Base-by-base conservation (phyloP, 2,113 vertebrate genomes). In the Ptychochromis oligacanthus region DNA sequence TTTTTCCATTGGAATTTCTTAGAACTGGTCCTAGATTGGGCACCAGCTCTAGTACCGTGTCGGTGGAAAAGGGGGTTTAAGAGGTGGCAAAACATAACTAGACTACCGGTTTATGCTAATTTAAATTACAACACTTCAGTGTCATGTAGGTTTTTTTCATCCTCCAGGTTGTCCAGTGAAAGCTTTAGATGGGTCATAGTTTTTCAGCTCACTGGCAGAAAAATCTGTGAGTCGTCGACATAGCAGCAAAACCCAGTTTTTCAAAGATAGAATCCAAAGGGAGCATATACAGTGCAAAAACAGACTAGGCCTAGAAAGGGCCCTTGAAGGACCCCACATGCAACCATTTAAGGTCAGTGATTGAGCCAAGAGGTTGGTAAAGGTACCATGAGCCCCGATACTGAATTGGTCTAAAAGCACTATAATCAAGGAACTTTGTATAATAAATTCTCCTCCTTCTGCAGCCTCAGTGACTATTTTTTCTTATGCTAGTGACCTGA, bases 211-310 rank as follows among this genome's bases (percentile, higher is more conserved):
- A 40, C 36, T 22, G 36, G 6, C n/a, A 12, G 60, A 62, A 38
- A 38, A 62, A 38, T 38, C 6, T 31, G 6, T 14, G 62, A 67
- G 62, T 46, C 4, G 1, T 46, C 38, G 17, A 38, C 64, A 11
- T 0, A 67, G 40, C 64, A 26, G 14, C 43, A 46, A 46, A 14
- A 13, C 4, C 12, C 9, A 13, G 40, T 43, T 43, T 43, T 43
- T 14, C 4, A 43, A 43, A 14, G 40, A 43, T 13, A 24, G 12
- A 18, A 40, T 49, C 40, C 43, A 46, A 70, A 18, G 46, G 64
- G 22, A 67, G 14, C 64, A 0, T 0, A 46, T 28, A 28, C 0
- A 67, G 64, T 4, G 15, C 40, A 28, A 49, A 4, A 36, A 36
- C 6, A 6, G 7, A 36, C 36, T 8, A 6, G 5, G 36, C 8